These are phyloP conservation scores for Microctenopoma steveboyesi DNA, from an alignment of 2,797 vertebrate species.

Conservation along the genomic window DNA sequence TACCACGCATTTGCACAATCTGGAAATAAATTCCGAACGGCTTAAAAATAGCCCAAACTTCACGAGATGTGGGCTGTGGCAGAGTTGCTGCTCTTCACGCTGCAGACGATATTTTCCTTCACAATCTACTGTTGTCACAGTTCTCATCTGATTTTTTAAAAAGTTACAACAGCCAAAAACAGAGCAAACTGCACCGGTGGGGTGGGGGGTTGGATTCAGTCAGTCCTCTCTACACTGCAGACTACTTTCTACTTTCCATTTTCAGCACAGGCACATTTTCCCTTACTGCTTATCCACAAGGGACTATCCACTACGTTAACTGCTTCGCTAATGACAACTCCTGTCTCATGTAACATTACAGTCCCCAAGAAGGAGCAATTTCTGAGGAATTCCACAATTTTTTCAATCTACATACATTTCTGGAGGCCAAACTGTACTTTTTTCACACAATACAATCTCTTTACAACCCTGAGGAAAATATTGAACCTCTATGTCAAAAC, in stretches of 20 bases:
- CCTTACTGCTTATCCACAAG: slow-evolving; percentile 38
- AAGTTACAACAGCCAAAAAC: too few species aligned
- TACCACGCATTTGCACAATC: neutral
- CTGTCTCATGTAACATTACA: slow-evolving; percentile 24
- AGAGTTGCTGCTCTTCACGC: neutral
- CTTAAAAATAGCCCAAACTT: neutral
- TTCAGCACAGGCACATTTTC: slow-evolving; percentile 20
- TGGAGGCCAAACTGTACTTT: neutral
- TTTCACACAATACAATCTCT: slow-evolving; percentile 1
- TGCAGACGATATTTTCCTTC: slow-evolving; percentile 27
- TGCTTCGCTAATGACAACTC: slow-evolving; percentile 30
- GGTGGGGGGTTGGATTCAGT: neutral
- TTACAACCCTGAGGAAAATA: slow-evolving; percentile 4
- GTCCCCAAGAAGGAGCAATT: slow-evolving; percentile 15
- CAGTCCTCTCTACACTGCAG: neutral
- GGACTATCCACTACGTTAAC: slow-evolving; percentile 24
- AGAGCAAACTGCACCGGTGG: neutral
- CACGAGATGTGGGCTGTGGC: neutral
- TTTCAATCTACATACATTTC: neutral
- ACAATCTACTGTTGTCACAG: neutral
- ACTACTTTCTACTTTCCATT: slow-evolving; percentile 20
- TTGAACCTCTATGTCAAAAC: slow-evolving; percentile 14
- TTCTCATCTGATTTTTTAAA: too few species aligned
- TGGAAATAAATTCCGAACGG: neutral
- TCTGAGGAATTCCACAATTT: neutral